Conservation (phyloP, 2,888 invertebrate species). For the Dasypogon diadema region DNA sequence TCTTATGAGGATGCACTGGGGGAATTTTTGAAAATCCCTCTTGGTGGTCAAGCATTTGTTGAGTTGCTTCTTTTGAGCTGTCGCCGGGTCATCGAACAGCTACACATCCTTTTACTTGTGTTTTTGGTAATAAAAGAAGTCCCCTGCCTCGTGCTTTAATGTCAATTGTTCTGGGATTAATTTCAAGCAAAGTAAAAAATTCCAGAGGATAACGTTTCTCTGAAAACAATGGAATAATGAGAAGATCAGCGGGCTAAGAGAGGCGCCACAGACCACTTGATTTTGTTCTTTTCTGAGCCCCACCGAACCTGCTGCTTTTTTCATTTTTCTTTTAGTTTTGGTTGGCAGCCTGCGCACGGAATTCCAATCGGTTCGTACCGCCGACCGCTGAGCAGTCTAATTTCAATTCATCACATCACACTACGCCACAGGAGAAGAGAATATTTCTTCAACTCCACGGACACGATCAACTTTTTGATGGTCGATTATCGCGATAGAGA, state of each 20-base stretch:
- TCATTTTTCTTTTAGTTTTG: conserved; percentile 4
- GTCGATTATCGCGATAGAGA: conserved; percentile 32
- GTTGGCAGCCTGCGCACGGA: background rate
- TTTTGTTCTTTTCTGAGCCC: background rate
- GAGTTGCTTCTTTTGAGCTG: no score
- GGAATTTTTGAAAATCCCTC: no score
- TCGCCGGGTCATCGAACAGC: no score
- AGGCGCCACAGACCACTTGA: conserved; percentile 26
- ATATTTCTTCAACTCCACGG: conserved; percentile 31
- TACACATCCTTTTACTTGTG: background rate
- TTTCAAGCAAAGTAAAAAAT: conserved; percentile 42
- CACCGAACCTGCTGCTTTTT: background rate
- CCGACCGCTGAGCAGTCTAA: conserved; percentile 1
- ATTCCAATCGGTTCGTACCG: conserved; percentile 4
- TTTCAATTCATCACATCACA: conserved; percentile 29
- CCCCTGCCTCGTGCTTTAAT: conserved; percentile 13
- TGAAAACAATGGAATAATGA: conserved; percentile 51
- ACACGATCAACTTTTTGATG: conserved; percentile 41
- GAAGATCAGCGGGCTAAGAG: conserved; percentile 15
- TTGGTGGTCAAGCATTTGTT: no score
- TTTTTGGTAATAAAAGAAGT: background rate
- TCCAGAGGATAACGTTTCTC: conserved; percentile 21
- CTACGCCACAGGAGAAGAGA: background rate
- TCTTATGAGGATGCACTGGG: no score
- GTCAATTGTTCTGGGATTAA: conserved; percentile 30